Conservation (phyloP, 2,888 invertebrate genomes). For the Pristionchus maxplancki region DNA sequence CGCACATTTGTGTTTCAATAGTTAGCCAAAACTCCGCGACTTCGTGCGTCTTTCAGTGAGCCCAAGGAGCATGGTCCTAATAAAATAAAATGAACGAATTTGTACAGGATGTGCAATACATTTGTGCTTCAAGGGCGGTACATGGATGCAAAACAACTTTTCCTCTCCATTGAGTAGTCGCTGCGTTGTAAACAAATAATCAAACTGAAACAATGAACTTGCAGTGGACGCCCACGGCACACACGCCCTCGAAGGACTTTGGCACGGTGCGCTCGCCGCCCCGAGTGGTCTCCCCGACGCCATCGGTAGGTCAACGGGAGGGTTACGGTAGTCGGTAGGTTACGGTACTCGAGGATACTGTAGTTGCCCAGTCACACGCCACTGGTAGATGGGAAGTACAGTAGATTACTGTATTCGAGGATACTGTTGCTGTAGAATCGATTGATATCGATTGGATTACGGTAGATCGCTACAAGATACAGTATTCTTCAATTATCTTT, state of each 20-base stretch:
- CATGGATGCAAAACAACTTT: background rate
- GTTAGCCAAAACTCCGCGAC: too few species aligned
- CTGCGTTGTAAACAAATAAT: background rate
- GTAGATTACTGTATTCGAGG: background rate
- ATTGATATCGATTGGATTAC: background rate
- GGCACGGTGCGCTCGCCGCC: constrained; percentile 53
- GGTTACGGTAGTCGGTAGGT: background rate
- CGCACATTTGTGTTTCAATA: background rate
- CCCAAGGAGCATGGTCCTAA: too few species aligned
- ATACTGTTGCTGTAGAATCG: too few species aligned
- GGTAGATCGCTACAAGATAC: too few species aligned
- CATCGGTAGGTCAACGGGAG: background rate
- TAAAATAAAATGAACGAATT: too few species aligned
- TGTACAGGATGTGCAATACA: too few species aligned
- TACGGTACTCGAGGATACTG: background rate
- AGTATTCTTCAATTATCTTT: too few species aligned
- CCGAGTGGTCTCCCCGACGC: constrained; percentile 14
- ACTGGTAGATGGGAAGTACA: background rate
- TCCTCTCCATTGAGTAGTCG: background rate
- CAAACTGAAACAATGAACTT: background rate
- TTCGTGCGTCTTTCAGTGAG: too few species aligned
- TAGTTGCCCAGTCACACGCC: too few species aligned
- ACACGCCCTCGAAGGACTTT: constrained; percentile 62
- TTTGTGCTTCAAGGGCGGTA: background rate
- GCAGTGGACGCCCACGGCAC: constrained; percentile 55